A percentile compares a stretch with the other conserved stretches of the same genome.
Evolutionary conservation across 2,888 invertebrate genomes (phyloP).

Genomic region (Ectobius pallidus): DNA sequence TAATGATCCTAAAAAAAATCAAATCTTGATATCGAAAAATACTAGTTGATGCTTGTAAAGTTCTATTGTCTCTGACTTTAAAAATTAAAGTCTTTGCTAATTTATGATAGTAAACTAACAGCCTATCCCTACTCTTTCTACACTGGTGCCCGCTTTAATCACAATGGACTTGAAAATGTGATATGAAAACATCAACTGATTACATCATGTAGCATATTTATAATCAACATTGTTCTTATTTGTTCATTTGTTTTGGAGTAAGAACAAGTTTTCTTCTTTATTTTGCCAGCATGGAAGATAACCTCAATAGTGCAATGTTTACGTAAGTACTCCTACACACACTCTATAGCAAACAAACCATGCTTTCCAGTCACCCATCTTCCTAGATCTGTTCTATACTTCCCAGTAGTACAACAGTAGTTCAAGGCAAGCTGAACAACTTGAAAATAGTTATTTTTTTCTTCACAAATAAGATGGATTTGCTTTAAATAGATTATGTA

Average conservation of each 20-base stretch:
- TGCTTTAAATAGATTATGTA: conserved; percentile 30
- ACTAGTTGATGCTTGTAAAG: conserved; percentile 33
- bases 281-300: conserved; percentile 16
- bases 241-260: conserved; percentile 26
- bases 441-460: conserved; percentile 27
- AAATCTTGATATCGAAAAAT: conserved; percentile 33
- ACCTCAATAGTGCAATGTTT: conserved; percentile 5
- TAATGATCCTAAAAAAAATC: conserved; percentile 29
- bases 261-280: conserved; percentile 1
- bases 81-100: conserved; percentile 33
- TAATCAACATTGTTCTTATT: conserved; percentile 33
- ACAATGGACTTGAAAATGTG: conserved; percentile 43
- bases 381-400: background rate
- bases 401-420: conserved; percentile 17
- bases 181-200: conserved; percentile 41
- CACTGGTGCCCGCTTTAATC: conserved; percentile 43
- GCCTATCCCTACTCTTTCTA: conserved; percentile 33
- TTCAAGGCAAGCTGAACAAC: conserved; percentile 32
- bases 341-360: background rate
- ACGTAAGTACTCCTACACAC: conserved; percentile 4
- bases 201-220: conserved; percentile 37
- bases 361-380: conserved; percentile 1
- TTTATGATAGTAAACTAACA: conserved; percentile 23
- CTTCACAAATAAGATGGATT: conserved; percentile 18
- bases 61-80: conserved; percentile 36